Conservation (phyloP, 2,888 invertebrate genomes). For the Gymnoscelis rufifasciata region DNA sequence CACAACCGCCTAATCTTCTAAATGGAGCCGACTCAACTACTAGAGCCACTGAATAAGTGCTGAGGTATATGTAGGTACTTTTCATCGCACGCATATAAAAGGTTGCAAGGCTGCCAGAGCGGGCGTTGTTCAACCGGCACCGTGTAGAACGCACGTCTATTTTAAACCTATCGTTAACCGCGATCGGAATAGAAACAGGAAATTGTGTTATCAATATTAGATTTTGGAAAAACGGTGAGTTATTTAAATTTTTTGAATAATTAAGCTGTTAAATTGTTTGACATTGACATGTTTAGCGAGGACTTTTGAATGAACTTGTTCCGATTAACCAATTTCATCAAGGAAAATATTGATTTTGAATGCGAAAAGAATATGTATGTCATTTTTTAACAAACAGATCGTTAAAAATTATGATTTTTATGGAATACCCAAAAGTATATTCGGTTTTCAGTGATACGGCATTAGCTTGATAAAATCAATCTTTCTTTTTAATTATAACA, state of each 20-base stretch:
- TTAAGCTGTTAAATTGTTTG: background rate
- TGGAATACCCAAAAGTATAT: too few relatives aligned
- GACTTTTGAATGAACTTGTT: too few relatives aligned
- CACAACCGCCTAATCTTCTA: conserved; percentile 61
- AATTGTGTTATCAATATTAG: background rate
- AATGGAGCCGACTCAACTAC: conserved; percentile 42
- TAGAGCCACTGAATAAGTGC: background rate
- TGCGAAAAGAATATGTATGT: too few relatives aligned
- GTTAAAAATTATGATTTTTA: too few relatives aligned
- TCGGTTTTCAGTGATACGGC: too few relatives aligned
- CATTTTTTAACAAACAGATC: too few relatives aligned
- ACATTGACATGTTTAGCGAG: background rate
- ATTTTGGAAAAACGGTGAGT: background rate
- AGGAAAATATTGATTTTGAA: too few relatives aligned
- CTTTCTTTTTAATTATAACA: too few relatives aligned
- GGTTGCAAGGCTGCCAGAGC: conserved; percentile 47
- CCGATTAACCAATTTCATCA: too few relatives aligned
- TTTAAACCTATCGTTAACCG: conserved; percentile 20
- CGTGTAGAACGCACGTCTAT: conserved; percentile 38
- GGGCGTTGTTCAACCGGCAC: conserved; percentile 55
- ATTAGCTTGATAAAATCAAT: too few relatives aligned
- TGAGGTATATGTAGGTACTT: conserved; percentile 31
- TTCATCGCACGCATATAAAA: conserved; percentile 54
- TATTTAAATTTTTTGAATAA: background rate
- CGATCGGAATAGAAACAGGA: conserved; percentile 2